Evolutionary conservation across 2,113 vertebrate genomes (phyloP).

Genomic region (Entelurus aequoreus): DNA sequence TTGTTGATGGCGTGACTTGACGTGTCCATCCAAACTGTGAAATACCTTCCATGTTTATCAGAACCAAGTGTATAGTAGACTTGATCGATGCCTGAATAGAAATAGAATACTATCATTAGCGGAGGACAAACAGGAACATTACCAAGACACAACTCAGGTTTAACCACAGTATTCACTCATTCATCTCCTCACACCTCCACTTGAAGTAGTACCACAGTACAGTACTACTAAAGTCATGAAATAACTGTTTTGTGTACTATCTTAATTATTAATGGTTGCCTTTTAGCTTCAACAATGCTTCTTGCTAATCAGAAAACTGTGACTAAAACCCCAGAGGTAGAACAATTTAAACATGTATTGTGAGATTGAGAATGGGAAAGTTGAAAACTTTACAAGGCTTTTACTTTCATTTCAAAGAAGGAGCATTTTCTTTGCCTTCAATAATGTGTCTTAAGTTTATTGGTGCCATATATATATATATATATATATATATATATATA

Average conservation of each 20-base stretch:
- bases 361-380: too few species aligned
- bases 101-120: conserved; percentile 66
- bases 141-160: conserved; percentile 80
- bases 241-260: conserved; percentile 37
- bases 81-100: conserved; percentile 68
- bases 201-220: too few species aligned
- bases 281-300: background rate
- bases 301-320: too few species aligned
- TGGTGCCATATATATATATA: background rate
- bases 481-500: too few species aligned
- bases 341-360: background rate
- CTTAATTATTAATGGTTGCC: conserved; percentile 3
- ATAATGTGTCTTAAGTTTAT: conserved; percentile 13
- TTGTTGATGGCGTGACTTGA: conserved; percentile 71
- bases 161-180: conserved; percentile 59
- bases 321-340: too few species aligned
- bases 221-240: background rate
- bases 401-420: conserved; percentile 14
- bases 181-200: conserved; percentile 38
- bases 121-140: conserved; percentile 63
- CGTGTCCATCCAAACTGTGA: conserved; percentile 71
- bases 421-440: conserved; percentile 27
- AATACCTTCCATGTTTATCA: conserved; percentile 62
- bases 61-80: conserved; percentile 53
- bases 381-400: background rate